These are phyloP conservation scores for Drosophila vallismaia DNA, from an alignment of 2,888 invertebrate species.

Conservation along the genomic window DNA sequence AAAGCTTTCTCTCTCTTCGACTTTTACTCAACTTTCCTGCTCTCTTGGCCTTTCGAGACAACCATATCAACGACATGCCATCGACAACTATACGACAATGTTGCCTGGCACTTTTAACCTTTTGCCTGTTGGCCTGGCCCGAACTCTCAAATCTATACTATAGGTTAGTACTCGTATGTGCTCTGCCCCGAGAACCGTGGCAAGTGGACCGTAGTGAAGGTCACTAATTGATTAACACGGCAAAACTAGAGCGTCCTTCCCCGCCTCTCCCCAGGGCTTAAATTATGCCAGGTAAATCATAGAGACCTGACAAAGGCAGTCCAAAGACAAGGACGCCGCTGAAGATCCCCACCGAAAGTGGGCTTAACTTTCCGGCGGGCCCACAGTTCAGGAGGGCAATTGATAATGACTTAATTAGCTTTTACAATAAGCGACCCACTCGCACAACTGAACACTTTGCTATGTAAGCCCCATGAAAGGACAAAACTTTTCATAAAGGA, in stretches of 20 bases:
- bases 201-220: slow-evolving; percentile 55
- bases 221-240: slow-evolving; percentile 70
- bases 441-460: slow-evolving; percentile 19
- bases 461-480: slow-evolving; percentile 67
- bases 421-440: slow-evolving; percentile 53
- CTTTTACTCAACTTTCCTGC: slow-evolving; percentile 11
- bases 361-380: slow-evolving; percentile 17
- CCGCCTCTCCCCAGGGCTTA: neutral
- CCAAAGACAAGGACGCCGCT: slow-evolving; percentile 6
- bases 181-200: slow-evolving; percentile 38
- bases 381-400: slow-evolving; percentile 49
- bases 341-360: neutral
- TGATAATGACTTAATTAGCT: slow-evolving; percentile 75
- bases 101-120: slow-evolving; percentile 74
- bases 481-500: slow-evolving; percentile 75
- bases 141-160: slow-evolving; percentile 54
- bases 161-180: slow-evolving; percentile 9
- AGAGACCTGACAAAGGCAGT: slow-evolving; percentile 7
- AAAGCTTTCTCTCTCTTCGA: slow-evolving; percentile 26
- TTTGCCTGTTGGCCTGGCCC: slow-evolving; percentile 46
- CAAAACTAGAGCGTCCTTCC: neutral
- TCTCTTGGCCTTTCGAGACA: slow-evolving; percentile 14
- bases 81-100: slow-evolving; percentile 53
- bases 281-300: slow-evolving; percentile 16
- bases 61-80: slow-evolving; percentile 32